Conservation (phyloP, 2,113 vertebrate species). For the Malaclemys terrapin region DNA sequence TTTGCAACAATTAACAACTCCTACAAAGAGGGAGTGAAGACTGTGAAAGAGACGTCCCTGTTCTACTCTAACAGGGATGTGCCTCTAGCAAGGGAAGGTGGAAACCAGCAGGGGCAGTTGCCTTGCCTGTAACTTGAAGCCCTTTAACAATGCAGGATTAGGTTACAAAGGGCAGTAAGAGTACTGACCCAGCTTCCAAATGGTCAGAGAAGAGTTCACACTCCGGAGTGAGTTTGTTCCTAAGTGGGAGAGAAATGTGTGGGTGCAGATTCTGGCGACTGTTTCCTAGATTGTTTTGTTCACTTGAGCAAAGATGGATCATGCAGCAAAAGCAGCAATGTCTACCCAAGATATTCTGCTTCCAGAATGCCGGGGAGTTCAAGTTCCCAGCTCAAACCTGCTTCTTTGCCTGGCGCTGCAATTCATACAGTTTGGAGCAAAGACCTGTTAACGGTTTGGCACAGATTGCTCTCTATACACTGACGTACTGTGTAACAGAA, state of each 20-base stretch:
- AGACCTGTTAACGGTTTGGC: background rate
- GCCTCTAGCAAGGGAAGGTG: background rate
- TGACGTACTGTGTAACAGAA: background rate
- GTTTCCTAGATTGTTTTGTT: background rate
- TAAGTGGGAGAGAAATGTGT: background rate
- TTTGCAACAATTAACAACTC: background rate
- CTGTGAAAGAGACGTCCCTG: background rate
- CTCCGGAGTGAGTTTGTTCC: background rate
- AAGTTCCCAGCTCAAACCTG: background rate
- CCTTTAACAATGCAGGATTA: background rate
- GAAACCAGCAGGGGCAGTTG: background rate
- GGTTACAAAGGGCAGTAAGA: background rate
- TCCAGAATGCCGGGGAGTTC: background rate
- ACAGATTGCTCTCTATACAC: background rate
- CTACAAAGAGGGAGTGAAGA: background rate
- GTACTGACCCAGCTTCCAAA: background rate
- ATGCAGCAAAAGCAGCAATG: background rate
- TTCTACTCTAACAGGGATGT: accelerated
- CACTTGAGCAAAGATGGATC: conserved; percentile 10
- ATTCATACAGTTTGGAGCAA: accelerated
- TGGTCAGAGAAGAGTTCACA: background rate
- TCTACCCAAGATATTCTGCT: background rate
- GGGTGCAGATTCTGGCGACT: background rate
- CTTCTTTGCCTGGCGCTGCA: background rate
- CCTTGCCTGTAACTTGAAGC: background rate